These are phyloP conservation scores for Dynastes hyllus DNA, from an alignment of 2,888 invertebrate genomes.

Conservation along the genomic window DNA sequence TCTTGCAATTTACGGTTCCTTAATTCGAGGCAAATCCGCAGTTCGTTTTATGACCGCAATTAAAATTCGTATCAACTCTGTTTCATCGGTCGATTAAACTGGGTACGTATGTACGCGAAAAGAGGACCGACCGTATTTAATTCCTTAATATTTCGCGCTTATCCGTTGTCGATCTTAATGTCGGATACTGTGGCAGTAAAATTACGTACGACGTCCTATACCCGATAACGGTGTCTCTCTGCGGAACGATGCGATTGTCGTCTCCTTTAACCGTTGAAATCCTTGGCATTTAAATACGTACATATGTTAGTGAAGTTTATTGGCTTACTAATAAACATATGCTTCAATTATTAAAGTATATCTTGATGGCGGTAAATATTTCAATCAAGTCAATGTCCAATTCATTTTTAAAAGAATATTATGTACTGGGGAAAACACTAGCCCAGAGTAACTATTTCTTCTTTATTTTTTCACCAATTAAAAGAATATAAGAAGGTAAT, in stretches of 20 bases:
- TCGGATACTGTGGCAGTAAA: constrained; percentile 42
- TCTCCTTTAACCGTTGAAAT: constrained; percentile 28
- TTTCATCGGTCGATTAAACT: constrained; percentile 33
- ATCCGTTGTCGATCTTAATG: constrained; percentile 44
- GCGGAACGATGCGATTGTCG: constrained; percentile 27
- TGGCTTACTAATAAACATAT: constrained; percentile 20
- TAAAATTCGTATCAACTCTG: constrained; percentile 39
- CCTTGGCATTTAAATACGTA: constrained; percentile 29
- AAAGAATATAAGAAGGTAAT: no score
- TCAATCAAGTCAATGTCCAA: no score
- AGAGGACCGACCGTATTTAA: constrained; percentile 4
- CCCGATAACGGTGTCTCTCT: constrained; percentile 27
- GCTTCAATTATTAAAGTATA: constrained; percentile 18
- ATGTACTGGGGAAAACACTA: no score
- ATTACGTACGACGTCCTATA: constrained; percentile 37
- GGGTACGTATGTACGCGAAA: not conserved
- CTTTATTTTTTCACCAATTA: no score
- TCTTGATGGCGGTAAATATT: not conserved
- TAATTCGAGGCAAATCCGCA: constrained; percentile 22
- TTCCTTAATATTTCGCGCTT: constrained; percentile 41
- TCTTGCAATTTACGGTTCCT: constrained; percentile 4
- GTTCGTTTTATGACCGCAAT: constrained; percentile 33
- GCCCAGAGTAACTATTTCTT: no score
- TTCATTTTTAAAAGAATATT: no score
- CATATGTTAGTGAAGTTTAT: constrained; percentile 11